A percentile compares a stretch with the other conserved stretches of the same genome.
These are phyloP conservation scores for Phrynocephalus vlangalii DNA, from an alignment of 2,797 vertebrate species.

Conservation along the genomic window DNA sequence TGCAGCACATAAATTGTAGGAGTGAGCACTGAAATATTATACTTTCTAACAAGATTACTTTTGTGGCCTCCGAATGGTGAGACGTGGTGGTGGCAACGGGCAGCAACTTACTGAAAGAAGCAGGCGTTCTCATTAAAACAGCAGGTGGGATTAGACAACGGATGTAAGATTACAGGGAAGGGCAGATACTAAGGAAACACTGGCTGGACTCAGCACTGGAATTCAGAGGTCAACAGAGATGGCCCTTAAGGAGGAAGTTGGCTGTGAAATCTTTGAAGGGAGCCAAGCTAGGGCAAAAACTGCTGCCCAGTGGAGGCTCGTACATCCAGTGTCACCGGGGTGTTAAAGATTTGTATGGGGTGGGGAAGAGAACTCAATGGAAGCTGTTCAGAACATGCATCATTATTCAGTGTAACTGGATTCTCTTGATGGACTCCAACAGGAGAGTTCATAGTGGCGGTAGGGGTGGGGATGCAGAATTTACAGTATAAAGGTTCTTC, in stretches of 20 bases:
- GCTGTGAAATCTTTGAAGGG: not conserved
- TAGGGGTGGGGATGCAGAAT: too few relatives aligned
- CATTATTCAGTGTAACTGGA: not conserved
- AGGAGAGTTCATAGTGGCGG: too few relatives aligned
- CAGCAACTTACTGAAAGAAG: conserved; percentile 18
- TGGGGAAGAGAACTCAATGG: not conserved
- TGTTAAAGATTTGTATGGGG: conserved; percentile 24
- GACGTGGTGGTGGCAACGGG: not conserved
- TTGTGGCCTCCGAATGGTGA: conserved; percentile 14
- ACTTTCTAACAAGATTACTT: conserved; percentile 35
- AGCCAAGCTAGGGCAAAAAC: not conserved
- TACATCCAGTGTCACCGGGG: too few relatives aligned
- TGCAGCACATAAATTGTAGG: not conserved
- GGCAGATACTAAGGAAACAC: not conserved
- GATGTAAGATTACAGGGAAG: not conserved
- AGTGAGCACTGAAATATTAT: conserved; percentile 13
- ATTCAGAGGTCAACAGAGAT: not conserved
- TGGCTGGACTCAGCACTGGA: not conserved
- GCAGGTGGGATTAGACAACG: not conserved
- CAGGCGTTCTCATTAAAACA: not conserved
- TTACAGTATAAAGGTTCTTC: too few relatives aligned
- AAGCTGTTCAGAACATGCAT: not conserved
- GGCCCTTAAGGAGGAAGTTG: too few relatives aligned
- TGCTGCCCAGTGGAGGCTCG: too few relatives aligned
- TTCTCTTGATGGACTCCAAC: not conserved